Conservation (phyloP, 1,140 invertebrate genomes). For the Hydropsyche tenuis region DNA sequence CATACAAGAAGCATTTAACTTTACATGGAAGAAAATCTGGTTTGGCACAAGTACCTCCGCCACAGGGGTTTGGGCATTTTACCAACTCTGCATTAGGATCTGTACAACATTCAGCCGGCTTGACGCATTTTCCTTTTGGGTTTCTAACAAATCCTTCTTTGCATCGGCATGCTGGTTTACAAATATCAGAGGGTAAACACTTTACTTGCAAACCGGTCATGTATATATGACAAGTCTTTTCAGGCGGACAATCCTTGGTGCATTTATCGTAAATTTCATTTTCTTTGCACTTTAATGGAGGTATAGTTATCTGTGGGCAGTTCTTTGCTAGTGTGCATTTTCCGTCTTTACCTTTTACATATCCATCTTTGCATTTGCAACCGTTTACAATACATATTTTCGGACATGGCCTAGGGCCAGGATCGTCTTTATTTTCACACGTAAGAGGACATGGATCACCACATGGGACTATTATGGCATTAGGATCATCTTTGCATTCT, state of each 20-base stretch:
- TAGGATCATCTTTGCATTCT: constrained; percentile 24
- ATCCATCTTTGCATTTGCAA: constrained; percentile 36
- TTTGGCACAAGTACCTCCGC: constrained; percentile 38
- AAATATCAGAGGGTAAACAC: not conserved
- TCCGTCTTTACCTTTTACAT: constrained; percentile 11
- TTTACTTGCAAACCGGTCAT: not conserved
- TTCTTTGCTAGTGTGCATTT: constrained; percentile 31
- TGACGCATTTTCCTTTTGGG: not conserved
- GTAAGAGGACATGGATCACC: constrained; percentile 43
- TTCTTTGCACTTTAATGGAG: not conserved
- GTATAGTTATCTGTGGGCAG: no score
- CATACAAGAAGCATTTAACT: not conserved
- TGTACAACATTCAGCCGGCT: constrained; percentile 20
- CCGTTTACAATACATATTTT: constrained; percentile 39
- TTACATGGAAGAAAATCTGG: constrained; percentile 33
- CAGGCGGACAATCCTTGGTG: not conserved
- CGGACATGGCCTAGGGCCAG: constrained; percentile 13
- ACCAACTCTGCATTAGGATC: constrained; percentile 43
- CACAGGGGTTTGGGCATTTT: constrained; percentile 37
- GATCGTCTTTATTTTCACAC: constrained; percentile 24
- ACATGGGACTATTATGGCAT: constrained; percentile 28
- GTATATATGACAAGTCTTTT: not conserved
- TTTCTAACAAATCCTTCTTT: not conserved
- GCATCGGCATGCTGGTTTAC: constrained; percentile 12
- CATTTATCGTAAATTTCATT: constrained; percentile 24